A percentile compares a stretch with the other conserved stretches of the same genome.
phyloP scores from a whole-genome alignment of 2,113 vertebrate species.

The Pithys albifrons region DNA sequence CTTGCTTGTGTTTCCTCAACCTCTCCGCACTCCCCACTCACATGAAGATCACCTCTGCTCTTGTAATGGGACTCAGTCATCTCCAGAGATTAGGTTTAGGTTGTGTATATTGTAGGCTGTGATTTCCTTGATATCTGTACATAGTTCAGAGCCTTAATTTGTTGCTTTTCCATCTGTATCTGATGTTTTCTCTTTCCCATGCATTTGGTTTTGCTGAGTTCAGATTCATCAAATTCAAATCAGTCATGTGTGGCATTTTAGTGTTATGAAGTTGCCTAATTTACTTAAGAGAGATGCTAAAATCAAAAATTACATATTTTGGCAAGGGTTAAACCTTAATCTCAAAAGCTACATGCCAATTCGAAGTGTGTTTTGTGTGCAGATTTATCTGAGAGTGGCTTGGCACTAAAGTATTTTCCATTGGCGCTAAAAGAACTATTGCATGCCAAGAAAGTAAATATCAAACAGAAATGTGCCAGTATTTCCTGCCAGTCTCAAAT shows the following conservation, averaged over 20 bases:
- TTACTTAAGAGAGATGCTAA: slow-evolving; percentile 31
- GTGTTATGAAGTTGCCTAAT: neutral
- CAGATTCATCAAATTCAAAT: slow-evolving; percentile 2
- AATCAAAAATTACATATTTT: slow-evolving; percentile 31
- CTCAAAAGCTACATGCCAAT: slow-evolving; percentile 50
- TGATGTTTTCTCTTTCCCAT: neutral
- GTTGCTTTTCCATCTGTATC: neutral
- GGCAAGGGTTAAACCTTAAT: slow-evolving; percentile 47
- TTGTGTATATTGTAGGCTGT: neutral
- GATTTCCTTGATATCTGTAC: neutral
- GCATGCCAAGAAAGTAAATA: slow-evolving; percentile 76
- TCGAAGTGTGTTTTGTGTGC: slow-evolving; percentile 59
- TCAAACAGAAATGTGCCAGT: slow-evolving; percentile 71
- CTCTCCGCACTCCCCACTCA: neutral
- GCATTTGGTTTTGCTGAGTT: slow-evolving; percentile 6
- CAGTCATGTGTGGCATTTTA: neutral
- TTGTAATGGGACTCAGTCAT: neutral
- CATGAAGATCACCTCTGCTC: neutral
- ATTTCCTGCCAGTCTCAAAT: slow-evolving; percentile 76
- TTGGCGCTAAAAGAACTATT: slow-evolving; percentile 55
- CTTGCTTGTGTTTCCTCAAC: neutral
- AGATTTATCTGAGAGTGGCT: slow-evolving; percentile 75
- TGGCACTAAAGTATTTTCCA: slow-evolving; percentile 80
- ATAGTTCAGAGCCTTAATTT: neutral
- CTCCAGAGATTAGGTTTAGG: neutral